phyloP scores from a whole-genome alignment of 2,113 vertebrate genomes.

The Sterna hirundo region DNA sequence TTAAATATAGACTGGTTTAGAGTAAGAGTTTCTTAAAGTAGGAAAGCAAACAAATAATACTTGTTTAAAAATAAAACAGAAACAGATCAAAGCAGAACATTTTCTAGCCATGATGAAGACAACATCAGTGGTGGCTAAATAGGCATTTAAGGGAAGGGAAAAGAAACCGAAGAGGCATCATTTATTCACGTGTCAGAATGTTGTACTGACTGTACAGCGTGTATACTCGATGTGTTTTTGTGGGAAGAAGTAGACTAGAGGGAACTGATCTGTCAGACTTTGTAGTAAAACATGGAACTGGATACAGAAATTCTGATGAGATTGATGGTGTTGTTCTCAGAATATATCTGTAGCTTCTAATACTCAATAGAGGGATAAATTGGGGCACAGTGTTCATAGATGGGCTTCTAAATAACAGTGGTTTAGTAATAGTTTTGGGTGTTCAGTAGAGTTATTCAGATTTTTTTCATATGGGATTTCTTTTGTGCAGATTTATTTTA shows the following conservation, averaged over 20 bases:
- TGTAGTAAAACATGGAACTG: not conserved
- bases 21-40: slow-evolving; percentile 11
- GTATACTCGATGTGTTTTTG: not conserved
- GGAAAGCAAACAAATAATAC: slow-evolving; percentile 3
- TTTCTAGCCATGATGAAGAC: not conserved
- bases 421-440: not conserved
- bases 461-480: not conserved
- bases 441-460: not conserved
- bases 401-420: not conserved
- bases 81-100: not conserved
- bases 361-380: not conserved
- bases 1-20: slow-evolving; percentile 43
- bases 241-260: not conserved
- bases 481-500: not conserved
- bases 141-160: not conserved
- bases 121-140: not conserved
- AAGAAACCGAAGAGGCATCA: not conserved
- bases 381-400: not conserved
- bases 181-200: not conserved
- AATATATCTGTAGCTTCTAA: not conserved
- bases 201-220: not conserved
- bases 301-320: not conserved
- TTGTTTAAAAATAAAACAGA: not conserved
- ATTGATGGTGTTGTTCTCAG: not conserved
- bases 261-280: not conserved